phyloP scores from a whole-genome alignment of 2,797 vertebrate species.

The Rhynchotus rufescens region DNA sequence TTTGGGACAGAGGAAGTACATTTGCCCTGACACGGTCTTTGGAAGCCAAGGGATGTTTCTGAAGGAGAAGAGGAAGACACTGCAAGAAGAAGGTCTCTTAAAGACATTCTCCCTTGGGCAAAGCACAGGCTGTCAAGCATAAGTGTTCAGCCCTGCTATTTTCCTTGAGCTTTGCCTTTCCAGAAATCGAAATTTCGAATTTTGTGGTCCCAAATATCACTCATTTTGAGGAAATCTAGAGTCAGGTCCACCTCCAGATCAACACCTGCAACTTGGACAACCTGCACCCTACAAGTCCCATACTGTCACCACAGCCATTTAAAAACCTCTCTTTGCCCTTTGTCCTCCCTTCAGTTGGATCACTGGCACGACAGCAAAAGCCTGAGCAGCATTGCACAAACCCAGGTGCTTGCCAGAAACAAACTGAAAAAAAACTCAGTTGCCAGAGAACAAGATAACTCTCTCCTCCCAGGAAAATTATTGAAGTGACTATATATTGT shows the following conservation, averaged over 20 bases:
- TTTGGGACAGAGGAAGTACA: background rate
- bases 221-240: background rate
- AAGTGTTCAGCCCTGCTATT: background rate
- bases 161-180: background rate
- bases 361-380: background rate
- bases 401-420: background rate
- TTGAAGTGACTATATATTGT: background rate
- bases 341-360: background rate
- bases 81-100: background rate
- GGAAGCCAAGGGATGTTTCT: background rate
- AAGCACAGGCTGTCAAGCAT: background rate
- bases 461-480: background rate
- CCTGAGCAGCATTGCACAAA: accelerated
- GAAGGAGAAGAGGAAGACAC: background rate
- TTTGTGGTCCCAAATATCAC: background rate
- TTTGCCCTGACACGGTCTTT: background rate
- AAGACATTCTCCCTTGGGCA: background rate
- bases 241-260: background rate
- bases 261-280: background rate
- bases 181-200: background rate
- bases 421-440: background rate
- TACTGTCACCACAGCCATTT: background rate
- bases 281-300: background rate
- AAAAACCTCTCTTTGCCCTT: background rate
- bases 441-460: background rate